Evolutionary conservation across 2,797 vertebrate species (phyloP), one percentile per base, ranked within the genome.

Genomic region (Oceanodroma leucorhoa): DNA sequence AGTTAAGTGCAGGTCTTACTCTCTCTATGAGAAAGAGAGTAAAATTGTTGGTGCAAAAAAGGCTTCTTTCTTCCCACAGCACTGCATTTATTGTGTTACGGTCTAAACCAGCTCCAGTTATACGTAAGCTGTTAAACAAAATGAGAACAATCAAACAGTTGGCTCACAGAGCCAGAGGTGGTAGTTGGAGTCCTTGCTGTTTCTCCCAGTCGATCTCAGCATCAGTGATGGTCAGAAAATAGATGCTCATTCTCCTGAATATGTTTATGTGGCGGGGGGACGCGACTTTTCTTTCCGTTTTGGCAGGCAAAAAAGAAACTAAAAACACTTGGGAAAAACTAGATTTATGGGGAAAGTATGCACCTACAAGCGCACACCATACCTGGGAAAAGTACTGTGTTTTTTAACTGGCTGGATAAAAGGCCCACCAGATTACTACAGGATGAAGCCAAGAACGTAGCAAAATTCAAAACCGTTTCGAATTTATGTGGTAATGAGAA

Each of bases 91-190:
- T 36, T 93, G 64, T 89, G 57, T 64, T 93, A 41, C 30, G 41
- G 38, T 89, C 57, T 92, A 81, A 95, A 93, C 54, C 71, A 78
- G 84, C 48, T 81, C 89, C 91, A 95, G 83, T 96, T 96, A 91
- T 50, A 87, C 50, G n/a, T 93, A 91, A 91, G 69, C 82, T 91
- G 87, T 96, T 95, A 91, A 92, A 87, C 58, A 91, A 95, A 88
- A 69, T 58, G 69, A 85, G 87, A 93, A 87, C 84, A 92, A 85
- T 95, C 92, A 94, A 87, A 81, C 54, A 95, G 82, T 64, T 9
- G 4, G 69, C 82, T 94, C 87, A 69, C 54, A 91, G 84, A 92
- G 82, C 92, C 89, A 87, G 89, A 85, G 92, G 94, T 94, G 92
- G 93, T 94, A 81, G 61, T 93, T 80, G 67, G 82, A 91, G 38